Evolutionary conservation across 2,113 vertebrate genomes (phyloP).

Genomic region (Melanerpes formicivorus): DNA sequence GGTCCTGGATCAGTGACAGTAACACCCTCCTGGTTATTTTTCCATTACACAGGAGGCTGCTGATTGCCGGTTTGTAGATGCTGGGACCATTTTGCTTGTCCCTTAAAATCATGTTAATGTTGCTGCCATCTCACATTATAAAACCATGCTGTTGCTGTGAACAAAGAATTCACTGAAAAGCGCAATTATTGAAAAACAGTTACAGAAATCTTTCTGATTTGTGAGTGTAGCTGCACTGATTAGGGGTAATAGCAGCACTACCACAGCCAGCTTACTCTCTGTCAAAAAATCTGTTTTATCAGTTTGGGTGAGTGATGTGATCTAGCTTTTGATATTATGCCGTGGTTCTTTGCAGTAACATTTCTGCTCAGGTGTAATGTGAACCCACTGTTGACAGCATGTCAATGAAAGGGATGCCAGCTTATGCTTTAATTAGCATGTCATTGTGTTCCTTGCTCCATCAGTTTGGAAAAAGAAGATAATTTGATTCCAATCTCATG

Average conservation of each 20-base stretch:
- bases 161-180: background rate
- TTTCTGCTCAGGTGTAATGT: background rate
- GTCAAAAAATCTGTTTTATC: background rate
- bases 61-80: background rate
- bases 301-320: background rate
- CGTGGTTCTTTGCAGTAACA: background rate
- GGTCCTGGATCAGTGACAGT: constrained; percentile 11
- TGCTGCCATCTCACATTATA: background rate
- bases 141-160: background rate
- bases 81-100: background rate
- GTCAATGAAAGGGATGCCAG: background rate
- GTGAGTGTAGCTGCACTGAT: background rate
- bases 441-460: background rate
- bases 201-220: background rate
- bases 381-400: background rate
- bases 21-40: constrained; percentile 48
- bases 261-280: background rate
- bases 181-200: background rate
- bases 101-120: background rate
- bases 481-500: background rate
- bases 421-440: background rate
- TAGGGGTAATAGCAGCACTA: background rate
- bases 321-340: background rate
- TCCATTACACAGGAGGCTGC: background rate
- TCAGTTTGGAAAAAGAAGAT: background rate